Conservation (phyloP, 2,888 invertebrate species). For the Folsomia candida region DNA sequence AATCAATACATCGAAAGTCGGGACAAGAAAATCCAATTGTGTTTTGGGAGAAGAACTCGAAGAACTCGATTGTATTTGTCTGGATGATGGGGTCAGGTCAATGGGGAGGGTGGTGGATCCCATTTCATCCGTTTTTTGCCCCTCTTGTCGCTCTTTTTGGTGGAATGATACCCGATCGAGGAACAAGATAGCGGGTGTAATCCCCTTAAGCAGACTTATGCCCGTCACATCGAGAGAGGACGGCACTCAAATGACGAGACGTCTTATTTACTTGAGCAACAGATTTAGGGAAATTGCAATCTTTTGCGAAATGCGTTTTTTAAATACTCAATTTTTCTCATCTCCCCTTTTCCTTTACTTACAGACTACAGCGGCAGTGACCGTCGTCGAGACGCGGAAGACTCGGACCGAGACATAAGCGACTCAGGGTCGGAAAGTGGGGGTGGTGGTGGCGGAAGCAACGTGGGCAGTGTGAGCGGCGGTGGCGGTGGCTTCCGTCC, state of each 20-base stretch:
- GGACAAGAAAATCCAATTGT: conserved; percentile 51
- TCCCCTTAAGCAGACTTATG: background rate
- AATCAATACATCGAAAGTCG: conserved; percentile 50
- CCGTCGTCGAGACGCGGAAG: conserved; percentile 51
- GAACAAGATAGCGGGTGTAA: background rate
- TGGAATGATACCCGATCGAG: background rate
- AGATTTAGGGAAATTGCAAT: too few relatives aligned
- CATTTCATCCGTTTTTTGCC: conserved; percentile 21
- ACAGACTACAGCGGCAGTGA: conserved; percentile 48
- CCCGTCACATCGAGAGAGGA: background rate
- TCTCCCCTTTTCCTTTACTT: background rate
- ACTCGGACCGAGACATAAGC: conserved; percentile 53
- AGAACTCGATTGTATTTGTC: too few relatives aligned
- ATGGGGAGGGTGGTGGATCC: conserved; percentile 39
- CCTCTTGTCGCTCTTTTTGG: too few relatives aligned
- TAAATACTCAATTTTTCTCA: too few relatives aligned
- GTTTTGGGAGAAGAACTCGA: conserved; percentile 1
- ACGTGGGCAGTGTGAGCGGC: too few relatives aligned
- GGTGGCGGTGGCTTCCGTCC: conserved; percentile 51
- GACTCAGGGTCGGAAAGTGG: conserved; percentile 55
- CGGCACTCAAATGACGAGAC: too few relatives aligned
- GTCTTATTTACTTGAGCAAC: too few relatives aligned
- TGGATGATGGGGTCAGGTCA: background rate
- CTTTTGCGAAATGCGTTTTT: too few relatives aligned
- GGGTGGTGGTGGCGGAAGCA: background rate